Base-by-base conservation (phyloP, 2,888 invertebrate genomes). In the Leuctra nigra region DNA sequence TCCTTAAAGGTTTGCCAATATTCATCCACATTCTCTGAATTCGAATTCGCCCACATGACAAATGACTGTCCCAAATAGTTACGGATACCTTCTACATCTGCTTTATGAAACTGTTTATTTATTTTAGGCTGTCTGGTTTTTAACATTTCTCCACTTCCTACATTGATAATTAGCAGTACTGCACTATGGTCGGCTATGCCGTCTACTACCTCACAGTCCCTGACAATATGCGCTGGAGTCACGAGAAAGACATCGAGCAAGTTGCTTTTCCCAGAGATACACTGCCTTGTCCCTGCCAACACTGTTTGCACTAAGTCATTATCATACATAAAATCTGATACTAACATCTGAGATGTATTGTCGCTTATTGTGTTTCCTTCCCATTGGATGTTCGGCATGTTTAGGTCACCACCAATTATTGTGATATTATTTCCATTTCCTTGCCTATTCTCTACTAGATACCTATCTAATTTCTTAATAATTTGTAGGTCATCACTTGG, bases 11-110 rank as follows among this genome's bases (percentile, higher is more conserved):
- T 14, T 14, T 20, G 20, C 46, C 46, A 46, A 4, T 22, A 3
- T 46, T 46, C 46, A n/a, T 46, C 46, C n/a, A 46, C 24, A 4
- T n/a, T n/a, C n/a, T n/a, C n/a, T n/a, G 39, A 39, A 18, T 7
- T n/a, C 46, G 20, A n/a, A n/a, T 9, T 20, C 46, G n/a, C 46
- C 24, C 46, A 46, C 23, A 22, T 46, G 46, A n/a, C 23, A 46
- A 23, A 46, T 22, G 46, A 22, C 11, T 46, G 23, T 22, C 22
- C n/a, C n/a, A 46, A 23, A 24, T 20, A 46, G 20, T 16, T 23
- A 20, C 22, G 16, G 22, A 22, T 22, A 14, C 46, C 24, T 14
- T n/a, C 46, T 3, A 46, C 4, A 24, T 46, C 46, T n/a, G 46
- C 46, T 22, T 46, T 46, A 22, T 22, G 20, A n/a, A 13, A 46